These are phyloP conservation scores for Gerris lacustris DNA, from an alignment of 2,888 invertebrate genomes.

Conservation along the genomic window DNA sequence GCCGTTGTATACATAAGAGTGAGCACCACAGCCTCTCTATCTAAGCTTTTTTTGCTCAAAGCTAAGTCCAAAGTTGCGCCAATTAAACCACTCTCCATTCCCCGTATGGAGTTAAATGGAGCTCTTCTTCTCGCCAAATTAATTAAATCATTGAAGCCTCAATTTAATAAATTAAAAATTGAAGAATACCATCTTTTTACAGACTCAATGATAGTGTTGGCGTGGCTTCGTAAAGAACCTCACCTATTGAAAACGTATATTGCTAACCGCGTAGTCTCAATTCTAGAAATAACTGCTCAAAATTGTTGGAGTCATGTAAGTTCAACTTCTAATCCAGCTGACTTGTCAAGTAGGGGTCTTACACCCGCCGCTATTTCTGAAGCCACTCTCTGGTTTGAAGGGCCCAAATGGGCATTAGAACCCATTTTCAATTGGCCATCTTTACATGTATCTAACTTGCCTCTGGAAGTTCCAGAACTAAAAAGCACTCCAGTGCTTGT, in stretches of 20 bases:
- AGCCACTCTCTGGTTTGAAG: conserved; percentile 28
- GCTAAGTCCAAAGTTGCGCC: neutral
- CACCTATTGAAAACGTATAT: conserved; percentile 27
- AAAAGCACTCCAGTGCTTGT: too few relatives aligned
- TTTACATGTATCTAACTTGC: too few relatives aligned
- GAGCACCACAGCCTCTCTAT: neutral
- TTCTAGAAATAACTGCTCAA: conserved; percentile 28
- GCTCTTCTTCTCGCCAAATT: neutral
- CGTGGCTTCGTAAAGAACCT: conserved; percentile 28
- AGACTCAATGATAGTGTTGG: conserved; percentile 29
- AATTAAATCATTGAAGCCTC: neutral
- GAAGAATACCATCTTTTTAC: conserved; percentile 17
- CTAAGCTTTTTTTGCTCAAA: neutral
- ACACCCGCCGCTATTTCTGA: conserved; percentile 20
- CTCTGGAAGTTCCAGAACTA: too few relatives aligned
- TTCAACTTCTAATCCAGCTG: conserved; percentile 32
- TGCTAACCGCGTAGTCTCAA: conserved; percentile 32
- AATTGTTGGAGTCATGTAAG: conserved; percentile 31
- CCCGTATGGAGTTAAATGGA: neutral
- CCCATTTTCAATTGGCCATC: too few relatives aligned
- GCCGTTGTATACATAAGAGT: neutral
- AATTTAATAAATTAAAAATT: neutral
- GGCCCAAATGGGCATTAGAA: too few relatives aligned
- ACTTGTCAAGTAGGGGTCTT: conserved; percentile 32
- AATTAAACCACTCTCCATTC: neutral